A percentile compares a stretch with the other conserved stretches of the same genome.
Evolutionary conservation across 2,888 invertebrate species (phyloP).

Genomic region (Drosophila nigricruria): DNA sequence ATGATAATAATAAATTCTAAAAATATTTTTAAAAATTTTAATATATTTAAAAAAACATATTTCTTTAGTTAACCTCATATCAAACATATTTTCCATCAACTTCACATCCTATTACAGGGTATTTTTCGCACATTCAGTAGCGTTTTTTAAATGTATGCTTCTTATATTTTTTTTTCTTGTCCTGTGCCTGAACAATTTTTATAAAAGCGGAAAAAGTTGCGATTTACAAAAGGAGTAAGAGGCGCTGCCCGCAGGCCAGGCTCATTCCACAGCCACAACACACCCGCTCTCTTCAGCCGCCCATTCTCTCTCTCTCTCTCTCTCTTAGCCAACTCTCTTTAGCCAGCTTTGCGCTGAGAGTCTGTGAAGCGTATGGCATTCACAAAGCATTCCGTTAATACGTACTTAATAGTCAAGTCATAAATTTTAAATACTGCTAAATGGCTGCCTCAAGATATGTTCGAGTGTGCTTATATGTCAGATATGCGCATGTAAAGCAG

Average conservation of each 20-base stretch:
- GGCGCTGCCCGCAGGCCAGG: background rate
- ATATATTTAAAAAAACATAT: background rate
- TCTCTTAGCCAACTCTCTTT: conserved; percentile 14
- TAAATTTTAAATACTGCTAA: conserved; percentile 81
- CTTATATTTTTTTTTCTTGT: background rate
- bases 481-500: conserved; percentile 64
- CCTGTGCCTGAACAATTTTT: conserved; percentile 51
- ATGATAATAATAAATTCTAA: no score
- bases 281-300: background rate
- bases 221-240: conserved; percentile 23
- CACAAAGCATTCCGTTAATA: conserved; percentile 77
- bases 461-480: conserved; percentile 66
- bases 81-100: background rate
- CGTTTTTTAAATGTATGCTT: no score
- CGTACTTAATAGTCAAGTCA: conserved; percentile 82
- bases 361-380: conserved; percentile 56
- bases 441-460: conserved; percentile 76
- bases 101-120: background rate
- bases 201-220: conserved; percentile 62
- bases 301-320: no score
- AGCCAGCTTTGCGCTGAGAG: conserved; percentile 22
- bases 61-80: background rate
- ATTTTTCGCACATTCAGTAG: background rate
- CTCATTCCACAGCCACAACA: background rate
- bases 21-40: background rate